Conservation (phyloP, 2,113 vertebrate species). For the Ameiurus melas region DNA sequence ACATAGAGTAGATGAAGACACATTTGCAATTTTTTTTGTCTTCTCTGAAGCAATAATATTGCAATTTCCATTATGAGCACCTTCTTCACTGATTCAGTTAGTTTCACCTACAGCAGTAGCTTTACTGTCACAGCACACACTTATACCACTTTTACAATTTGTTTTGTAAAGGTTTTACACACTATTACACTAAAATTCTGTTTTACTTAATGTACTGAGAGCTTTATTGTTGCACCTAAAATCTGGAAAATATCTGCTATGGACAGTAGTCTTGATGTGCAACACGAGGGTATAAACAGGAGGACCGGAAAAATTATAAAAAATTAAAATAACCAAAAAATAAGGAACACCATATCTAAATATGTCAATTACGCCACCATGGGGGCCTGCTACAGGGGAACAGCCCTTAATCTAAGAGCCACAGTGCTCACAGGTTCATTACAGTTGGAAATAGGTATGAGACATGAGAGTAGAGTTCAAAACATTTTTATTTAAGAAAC, state of each 20-base stretch:
- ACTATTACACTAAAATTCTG: not conserved
- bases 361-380: too few relatives aligned
- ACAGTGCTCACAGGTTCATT: too few relatives aligned
- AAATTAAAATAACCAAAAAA: too few relatives aligned
- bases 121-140: not conserved
- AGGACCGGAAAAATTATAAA: too few relatives aligned
- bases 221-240: not conserved
- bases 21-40: conserved; percentile 9
- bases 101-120: not conserved
- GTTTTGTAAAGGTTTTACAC: not conserved
- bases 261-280: not conserved
- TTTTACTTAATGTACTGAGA: not conserved
- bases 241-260: not conserved
- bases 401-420: too few relatives aligned
- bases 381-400: too few relatives aligned
- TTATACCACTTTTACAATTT: not conserved
- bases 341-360: too few relatives aligned
- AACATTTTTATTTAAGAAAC: too few relatives aligned
- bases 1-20: not conserved
- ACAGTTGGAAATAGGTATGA: too few relatives aligned
- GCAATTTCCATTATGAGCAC: not conserved
- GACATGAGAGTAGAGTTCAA: too few relatives aligned
- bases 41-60: conserved; percentile 23
- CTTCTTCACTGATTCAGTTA: not conserved
- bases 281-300: too few relatives aligned